Conservation (phyloP, 2,113 vertebrate genomes). For the Anser brachyrhynchus region DNA sequence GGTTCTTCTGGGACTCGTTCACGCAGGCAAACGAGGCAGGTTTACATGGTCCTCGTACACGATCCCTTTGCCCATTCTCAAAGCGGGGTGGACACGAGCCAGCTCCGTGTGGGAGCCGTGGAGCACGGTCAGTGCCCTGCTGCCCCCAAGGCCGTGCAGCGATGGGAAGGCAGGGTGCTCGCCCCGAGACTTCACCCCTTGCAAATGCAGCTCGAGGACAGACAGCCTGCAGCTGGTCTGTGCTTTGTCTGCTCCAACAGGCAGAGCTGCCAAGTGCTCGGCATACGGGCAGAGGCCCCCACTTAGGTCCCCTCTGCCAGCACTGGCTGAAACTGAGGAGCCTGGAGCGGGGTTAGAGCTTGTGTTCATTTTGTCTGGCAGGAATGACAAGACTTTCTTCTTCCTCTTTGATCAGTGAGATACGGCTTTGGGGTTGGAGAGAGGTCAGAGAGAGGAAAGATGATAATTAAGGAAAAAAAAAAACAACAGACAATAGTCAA, state of each 20-base stretch:
- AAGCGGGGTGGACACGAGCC: neutral
- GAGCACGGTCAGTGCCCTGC: neutral
- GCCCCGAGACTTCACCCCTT: neutral
- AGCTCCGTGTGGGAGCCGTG: neutral
- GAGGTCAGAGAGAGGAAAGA: neutral
- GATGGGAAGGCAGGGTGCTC: neutral
- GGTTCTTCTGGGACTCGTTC: neutral
- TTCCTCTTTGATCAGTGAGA: neutral
- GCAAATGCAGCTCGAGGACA: neutral
- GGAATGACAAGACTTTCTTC: neutral
- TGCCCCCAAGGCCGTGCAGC: accelerated
- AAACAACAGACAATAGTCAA: neutral
- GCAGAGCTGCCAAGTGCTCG: neutral
- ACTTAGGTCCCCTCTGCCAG: neutral
- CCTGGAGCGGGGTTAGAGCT: neutral
- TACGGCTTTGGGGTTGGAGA: neutral
- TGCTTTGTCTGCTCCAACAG: neutral
- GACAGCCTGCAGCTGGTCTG: neutral
- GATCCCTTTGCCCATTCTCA: neutral
- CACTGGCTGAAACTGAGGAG: neutral
- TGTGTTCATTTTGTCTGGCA: neutral
- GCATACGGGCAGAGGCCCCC: neutral
- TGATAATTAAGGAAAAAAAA: neutral
- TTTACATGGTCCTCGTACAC: accelerated
- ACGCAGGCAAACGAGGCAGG: neutral